Percentiles rank a stretch among this genome's conserved stretches.
Evolutionary conservation across 2,797 vertebrate genomes (phyloP).

Genomic region (Sebastes iracundus): DNA sequence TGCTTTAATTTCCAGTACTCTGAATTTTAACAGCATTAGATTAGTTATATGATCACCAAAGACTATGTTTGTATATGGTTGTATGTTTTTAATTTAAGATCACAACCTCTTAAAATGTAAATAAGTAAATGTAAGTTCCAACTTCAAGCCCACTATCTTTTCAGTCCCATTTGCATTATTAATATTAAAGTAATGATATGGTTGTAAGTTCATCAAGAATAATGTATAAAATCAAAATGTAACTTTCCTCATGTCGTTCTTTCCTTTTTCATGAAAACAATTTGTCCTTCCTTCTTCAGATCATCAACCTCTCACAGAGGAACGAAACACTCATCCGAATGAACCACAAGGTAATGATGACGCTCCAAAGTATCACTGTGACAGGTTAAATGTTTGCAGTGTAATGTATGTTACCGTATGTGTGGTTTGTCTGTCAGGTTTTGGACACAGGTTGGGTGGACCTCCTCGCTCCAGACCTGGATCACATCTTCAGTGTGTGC

Average conservation of each 20-base stretch:
- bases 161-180: background rate
- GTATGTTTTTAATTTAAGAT: too few species aligned
- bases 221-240: background rate
- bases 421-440: slow-evolving; percentile 73
- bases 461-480: slow-evolving; percentile 87
- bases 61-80: background rate
- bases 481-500: slow-evolving; percentile 90
- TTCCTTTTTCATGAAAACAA: background rate
- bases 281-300: slow-evolving; percentile 66
- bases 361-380: background rate
- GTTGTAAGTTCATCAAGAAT: background rate
- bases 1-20: background rate
- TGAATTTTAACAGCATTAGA: background rate
- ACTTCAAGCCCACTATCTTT: accelerated
- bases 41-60: background rate
- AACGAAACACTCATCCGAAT: slow-evolving; percentile 83
- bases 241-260: background rate
- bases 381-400: background rate
- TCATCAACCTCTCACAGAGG: slow-evolving; percentile 92
- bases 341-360: slow-evolving; percentile 86
- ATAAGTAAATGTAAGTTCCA: background rate
- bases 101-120: background rate
- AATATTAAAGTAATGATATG: background rate
- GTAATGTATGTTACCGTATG: background rate
- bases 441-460: slow-evolving; percentile 92